phyloP scores from a whole-genome alignment of 2,888 invertebrate genomes.

The Petrolisthes cinctipes region DNA sequence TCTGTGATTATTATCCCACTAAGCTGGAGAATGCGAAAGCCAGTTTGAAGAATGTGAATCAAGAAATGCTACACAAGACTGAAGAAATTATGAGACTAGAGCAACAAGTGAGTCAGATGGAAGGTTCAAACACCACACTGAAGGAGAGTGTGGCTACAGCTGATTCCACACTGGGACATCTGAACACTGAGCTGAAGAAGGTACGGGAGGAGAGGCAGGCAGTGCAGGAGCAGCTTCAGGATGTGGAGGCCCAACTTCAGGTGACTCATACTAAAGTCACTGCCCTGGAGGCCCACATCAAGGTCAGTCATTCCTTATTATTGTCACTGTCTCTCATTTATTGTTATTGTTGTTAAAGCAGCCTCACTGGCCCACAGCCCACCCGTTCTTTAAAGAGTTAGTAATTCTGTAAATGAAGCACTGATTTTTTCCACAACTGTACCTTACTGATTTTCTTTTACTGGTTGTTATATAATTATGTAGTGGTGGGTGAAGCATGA shows the following conservation, averaged over 20 bases:
- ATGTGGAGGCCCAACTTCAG: background rate
- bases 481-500: no score
- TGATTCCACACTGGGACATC: slow-evolving; percentile 1
- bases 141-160: slow-evolving; percentile 2
- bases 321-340: background rate
- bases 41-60: background rate
- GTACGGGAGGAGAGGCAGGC: slow-evolving; percentile 22
- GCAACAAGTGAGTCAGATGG: background rate
- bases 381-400: no score
- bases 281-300: slow-evolving; percentile 40
- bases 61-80: slow-evolving; percentile 19
- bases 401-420: no score
- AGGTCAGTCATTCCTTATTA: slow-evolving; percentile 8
- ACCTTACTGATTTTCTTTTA: background rate
- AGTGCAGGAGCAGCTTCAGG: background rate
- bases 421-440: no score
- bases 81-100: slow-evolving; percentile 8
- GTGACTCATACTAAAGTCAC: slow-evolving; percentile 30
- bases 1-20: background rate
- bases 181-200: slow-evolving; percentile 2
- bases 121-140: slow-evolving; percentile 9
- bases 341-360: background rate
- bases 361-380: no score
- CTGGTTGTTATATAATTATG: no score
- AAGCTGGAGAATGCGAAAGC: background rate